A percentile compares a stretch with the other conserved stretches of the same genome.
These are phyloP conservation scores for Rhyacophila evoluta DNA, from an alignment of 2,888 invertebrate species.

Conservation along the genomic window DNA sequence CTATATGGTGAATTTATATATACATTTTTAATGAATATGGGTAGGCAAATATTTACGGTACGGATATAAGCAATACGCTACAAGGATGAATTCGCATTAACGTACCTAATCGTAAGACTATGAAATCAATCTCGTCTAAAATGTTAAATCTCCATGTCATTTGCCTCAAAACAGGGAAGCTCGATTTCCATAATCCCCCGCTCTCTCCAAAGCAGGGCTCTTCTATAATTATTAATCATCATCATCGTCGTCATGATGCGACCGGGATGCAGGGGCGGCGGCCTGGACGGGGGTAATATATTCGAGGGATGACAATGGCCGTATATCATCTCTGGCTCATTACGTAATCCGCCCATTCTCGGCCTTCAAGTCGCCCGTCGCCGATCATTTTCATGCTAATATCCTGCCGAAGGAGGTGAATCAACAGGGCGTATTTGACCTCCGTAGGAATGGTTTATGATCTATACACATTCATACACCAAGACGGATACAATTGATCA, in stretches of 20 bases:
- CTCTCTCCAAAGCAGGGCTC: not conserved
- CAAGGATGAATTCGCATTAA: no score
- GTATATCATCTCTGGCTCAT: constrained; percentile 54
- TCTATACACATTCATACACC: no score
- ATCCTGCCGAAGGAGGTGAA: constrained; percentile 44
- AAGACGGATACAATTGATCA: no score
- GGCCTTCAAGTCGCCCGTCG: constrained; percentile 51
- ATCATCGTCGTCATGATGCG: constrained; percentile 54
- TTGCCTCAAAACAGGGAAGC: constrained; percentile 10
- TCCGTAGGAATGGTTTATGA: not conserved
- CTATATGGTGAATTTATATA: no score
- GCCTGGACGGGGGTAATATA: constrained; percentile 32
- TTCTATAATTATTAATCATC: constrained; percentile 45
- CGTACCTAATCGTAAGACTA: not conserved
- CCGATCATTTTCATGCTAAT: constrained; percentile 56
- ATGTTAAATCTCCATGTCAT: not conserved
- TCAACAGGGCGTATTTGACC: constrained; percentile 22
- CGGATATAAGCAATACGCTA: no score
- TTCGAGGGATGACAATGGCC: constrained; percentile 42
- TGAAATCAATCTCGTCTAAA: constrained; percentile 9
- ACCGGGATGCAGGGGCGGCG: constrained; percentile 47
- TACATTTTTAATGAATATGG: no score
- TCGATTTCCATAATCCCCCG: constrained; percentile 9
- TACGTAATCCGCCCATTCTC: constrained; percentile 53
- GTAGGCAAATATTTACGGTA: no score